Conservation (phyloP, 2,888 invertebrate genomes). For the Lycaena phlaeas region DNA sequence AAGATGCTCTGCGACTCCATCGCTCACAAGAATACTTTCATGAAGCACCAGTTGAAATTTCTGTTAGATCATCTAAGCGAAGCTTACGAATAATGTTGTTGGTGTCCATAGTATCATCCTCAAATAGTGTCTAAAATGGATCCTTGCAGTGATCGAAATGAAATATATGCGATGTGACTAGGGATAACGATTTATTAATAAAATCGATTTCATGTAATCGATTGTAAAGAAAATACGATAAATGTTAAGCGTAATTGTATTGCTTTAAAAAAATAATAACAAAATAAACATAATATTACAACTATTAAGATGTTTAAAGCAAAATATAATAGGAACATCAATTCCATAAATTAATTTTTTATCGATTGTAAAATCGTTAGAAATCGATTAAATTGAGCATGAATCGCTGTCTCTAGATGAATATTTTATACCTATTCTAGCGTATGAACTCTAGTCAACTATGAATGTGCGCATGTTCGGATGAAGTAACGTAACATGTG, state of each 20-base stretch:
- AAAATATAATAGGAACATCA: not conserved
- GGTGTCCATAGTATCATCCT: conserved; percentile 57
- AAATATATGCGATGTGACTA: conserved; percentile 53
- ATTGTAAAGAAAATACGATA: not conserved
- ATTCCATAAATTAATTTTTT: not conserved
- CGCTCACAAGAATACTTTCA: conserved; percentile 62
- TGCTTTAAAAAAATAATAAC: not conserved
- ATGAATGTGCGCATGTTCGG: conserved; percentile 62
- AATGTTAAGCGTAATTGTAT: not conserved
- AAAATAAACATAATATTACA: not conserved
- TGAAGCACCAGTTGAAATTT: conserved; percentile 72
- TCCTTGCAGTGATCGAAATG: conserved; percentile 73
- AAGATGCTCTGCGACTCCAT: conserved; percentile 62
- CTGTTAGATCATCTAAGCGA: conserved; percentile 78
- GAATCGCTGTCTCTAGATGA: conserved; percentile 3
- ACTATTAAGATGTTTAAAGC: not conserved
- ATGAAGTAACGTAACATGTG: conserved; percentile 47
- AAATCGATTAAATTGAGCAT: not conserved
- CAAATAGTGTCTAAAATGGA: conserved; percentile 62
- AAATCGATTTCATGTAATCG: not conserved
- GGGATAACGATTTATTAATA: conserved; percentile 8
- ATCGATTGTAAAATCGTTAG: not conserved
- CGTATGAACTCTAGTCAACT: conserved; percentile 70
- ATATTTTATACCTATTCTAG: conserved; percentile 52
- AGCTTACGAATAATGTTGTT: conserved; percentile 72